Evolutionary conservation across 2,888 invertebrate species (phyloP).

Genomic region (Drosophila meridionalis): DNA sequence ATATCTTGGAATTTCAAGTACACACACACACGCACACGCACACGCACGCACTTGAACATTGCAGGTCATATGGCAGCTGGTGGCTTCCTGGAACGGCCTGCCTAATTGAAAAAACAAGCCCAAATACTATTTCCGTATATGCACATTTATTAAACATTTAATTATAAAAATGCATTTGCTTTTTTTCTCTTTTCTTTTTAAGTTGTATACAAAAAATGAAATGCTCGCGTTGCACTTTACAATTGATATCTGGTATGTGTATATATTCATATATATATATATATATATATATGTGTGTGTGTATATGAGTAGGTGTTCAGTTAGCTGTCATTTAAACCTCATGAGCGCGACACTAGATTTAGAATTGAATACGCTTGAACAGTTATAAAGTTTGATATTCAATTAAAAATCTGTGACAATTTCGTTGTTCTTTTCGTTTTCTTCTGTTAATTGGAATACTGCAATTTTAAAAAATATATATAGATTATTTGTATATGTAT

Average conservation of each 20-base stretch:
- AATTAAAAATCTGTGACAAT: slow-evolving; percentile 45
- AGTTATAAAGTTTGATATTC: slow-evolving; percentile 12
- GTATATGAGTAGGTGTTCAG: slow-evolving; percentile 53
- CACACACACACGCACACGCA: slow-evolving; percentile 37
- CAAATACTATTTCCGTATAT: slow-evolving; percentile 38
- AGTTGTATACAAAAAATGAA: slow-evolving; percentile 60
- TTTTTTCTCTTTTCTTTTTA: slow-evolving; percentile 22
- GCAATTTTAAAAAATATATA: slow-evolving; percentile 48
- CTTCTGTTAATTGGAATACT: slow-evolving; percentile 64
- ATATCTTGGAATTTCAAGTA: slow-evolving; percentile 79
- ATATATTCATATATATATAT: slow-evolving; percentile 4
- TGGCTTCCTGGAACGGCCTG: slow-evolving; percentile 51
- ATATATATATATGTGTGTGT: slow-evolving; percentile 26
- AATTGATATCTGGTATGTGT: slow-evolving; percentile 31
- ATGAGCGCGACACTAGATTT: slow-evolving; percentile 26
- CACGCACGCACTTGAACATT: slow-evolving; percentile 58
- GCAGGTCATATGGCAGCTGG: slow-evolving; percentile 65
- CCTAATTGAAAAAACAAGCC: slow-evolving; percentile 41
- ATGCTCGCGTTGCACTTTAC: slow-evolving; percentile 54
- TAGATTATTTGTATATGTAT: slow-evolving; percentile 22
- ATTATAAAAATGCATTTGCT: slow-evolving; percentile 70
- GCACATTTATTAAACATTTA: slow-evolving; percentile 54
- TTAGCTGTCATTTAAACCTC: slow-evolving; percentile 38
- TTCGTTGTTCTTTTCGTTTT: slow-evolving; percentile 61
- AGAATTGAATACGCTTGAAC: slow-evolving; percentile 26